phyloP scores from a whole-genome alignment of 2,113 vertebrate genomes.

The Penelope pileata region DNA sequence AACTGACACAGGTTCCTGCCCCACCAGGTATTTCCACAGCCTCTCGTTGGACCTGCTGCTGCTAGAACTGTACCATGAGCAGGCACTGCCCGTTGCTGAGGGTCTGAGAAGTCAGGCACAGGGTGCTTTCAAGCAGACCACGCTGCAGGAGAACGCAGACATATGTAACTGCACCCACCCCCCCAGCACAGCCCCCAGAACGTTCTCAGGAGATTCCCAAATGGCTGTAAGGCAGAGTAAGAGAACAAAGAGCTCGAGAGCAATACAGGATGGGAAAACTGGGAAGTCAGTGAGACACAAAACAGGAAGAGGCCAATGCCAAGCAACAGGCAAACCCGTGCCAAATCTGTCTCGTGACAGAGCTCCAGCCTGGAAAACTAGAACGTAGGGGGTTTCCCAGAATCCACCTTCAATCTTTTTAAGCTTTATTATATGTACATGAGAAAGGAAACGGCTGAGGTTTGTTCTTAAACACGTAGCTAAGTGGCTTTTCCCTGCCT shows the following conservation, averaged over 20 bases:
- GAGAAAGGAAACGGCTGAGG: neutral
- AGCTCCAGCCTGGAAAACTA: neutral
- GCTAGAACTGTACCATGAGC: neutral
- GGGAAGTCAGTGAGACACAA: neutral
- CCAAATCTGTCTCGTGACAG: neutral
- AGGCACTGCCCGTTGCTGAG: neutral
- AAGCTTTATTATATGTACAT: neutral
- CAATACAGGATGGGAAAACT: neutral
- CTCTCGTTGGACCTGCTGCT: neutral
- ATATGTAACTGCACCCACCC: neutral
- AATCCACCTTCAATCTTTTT: neutral
- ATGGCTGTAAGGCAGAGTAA: neutral
- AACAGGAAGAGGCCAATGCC: constrained; percentile 26
- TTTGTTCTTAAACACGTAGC: neutral
- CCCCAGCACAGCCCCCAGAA: neutral
- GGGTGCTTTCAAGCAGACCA: neutral
- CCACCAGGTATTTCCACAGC: neutral
- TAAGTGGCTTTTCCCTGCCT: neutral
- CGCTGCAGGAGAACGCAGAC: neutral
- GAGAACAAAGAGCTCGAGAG: neutral
- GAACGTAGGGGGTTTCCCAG: neutral
- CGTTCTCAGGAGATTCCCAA: neutral
- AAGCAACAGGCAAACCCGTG: neutral
- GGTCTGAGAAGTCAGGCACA: neutral
- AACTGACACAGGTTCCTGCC: neutral